Percentiles rank a stretch among this genome's conserved stretches.
These are phyloP conservation scores for Lamproptera curius DNA, from an alignment of 2,888 invertebrate genomes.

Conservation along the genomic window DNA sequence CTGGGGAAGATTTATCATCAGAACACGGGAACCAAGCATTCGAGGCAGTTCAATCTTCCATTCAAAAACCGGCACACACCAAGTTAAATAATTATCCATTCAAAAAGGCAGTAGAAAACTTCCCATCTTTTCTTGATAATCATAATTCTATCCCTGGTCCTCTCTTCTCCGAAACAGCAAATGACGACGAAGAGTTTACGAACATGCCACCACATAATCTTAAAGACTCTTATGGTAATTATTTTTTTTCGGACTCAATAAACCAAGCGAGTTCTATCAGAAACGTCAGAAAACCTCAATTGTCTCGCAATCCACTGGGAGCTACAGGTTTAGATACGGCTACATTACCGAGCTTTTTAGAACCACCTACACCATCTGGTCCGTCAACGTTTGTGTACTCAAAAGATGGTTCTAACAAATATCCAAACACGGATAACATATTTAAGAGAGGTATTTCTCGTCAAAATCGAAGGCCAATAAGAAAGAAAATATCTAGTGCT, in stretches of 20 bases:
- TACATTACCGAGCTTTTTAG: slow-evolving; percentile 67
- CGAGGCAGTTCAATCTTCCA: slow-evolving; percentile 61
- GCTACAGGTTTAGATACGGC: slow-evolving; percentile 45
- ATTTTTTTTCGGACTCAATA: slow-evolving; percentile 64
- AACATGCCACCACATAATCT: slow-evolving; percentile 41
- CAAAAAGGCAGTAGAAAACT: slow-evolving; percentile 54
- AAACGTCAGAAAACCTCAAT: slow-evolving; percentile 39
- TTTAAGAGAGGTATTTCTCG: slow-evolving; percentile 60
- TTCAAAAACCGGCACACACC: slow-evolving; percentile 51
- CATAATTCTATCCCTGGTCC: slow-evolving; percentile 60
- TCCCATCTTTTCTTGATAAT: slow-evolving; percentile 47
- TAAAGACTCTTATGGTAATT: slow-evolving; percentile 65
- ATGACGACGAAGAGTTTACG: slow-evolving; percentile 49
- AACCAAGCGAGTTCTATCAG: slow-evolving; percentile 63
- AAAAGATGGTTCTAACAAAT: slow-evolving; percentile 54
- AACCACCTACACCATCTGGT: slow-evolving; percentile 66
- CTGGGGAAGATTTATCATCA: slow-evolving; percentile 74
- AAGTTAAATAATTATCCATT: slow-evolving; percentile 54
- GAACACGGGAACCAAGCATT: slow-evolving; percentile 68
- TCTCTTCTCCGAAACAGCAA: slow-evolving; percentile 45
- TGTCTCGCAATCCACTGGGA: slow-evolving; percentile 39
- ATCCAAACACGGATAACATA: slow-evolving; percentile 49
- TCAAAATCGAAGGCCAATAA: slow-evolving; percentile 60
- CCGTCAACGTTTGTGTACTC: slow-evolving; percentile 52
- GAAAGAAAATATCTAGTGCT: slow-evolving; percentile 61